Conservation (phyloP, 2,888 invertebrate species). For the Iphiclides podalirius region DNA sequence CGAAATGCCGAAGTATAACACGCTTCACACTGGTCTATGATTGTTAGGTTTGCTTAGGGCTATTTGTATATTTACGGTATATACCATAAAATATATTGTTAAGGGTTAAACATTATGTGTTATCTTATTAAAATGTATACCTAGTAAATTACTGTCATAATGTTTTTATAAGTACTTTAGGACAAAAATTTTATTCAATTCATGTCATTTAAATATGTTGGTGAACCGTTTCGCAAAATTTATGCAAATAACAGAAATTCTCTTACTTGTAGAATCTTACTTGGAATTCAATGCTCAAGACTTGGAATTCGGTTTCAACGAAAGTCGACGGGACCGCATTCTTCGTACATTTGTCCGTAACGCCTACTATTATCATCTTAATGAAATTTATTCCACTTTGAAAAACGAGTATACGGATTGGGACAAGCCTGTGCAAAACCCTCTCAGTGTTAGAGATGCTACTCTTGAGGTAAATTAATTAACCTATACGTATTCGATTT, state of each 20-base stretch:
- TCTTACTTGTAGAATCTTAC: slow-evolving; percentile 85
- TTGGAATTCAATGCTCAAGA: slow-evolving; percentile 90
- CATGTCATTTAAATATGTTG: slow-evolving; percentile 24
- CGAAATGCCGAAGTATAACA: no score
- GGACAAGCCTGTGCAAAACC: slow-evolving; percentile 93
- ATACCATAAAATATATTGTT: no score
- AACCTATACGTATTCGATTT: no score
- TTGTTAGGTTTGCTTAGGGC: no score
- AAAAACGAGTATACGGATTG: slow-evolving; percentile 98
- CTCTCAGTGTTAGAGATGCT: slow-evolving; percentile 91
- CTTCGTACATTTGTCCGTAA: slow-evolving; percentile 95
- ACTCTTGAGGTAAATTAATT: slow-evolving; percentile 87
- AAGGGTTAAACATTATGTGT: no score
- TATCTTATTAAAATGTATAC: no score
- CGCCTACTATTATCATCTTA: slow-evolving; percentile 95
- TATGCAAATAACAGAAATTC: slow-evolving; percentile 59
- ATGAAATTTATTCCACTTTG: slow-evolving; percentile 96
- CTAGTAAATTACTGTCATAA: no score
- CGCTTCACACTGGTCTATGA: no score
- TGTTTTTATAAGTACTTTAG: no score
- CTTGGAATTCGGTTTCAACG: slow-evolving; percentile 95
- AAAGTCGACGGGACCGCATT: slow-evolving; percentile 91
- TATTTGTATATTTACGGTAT: no score
- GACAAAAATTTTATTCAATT: slow-evolving; percentile 10
- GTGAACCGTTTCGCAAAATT: slow-evolving; percentile 41